Evolutionary conservation across 2,888 invertebrate genomes (phyloP).

Genomic region (Carabus problematicus): DNA sequence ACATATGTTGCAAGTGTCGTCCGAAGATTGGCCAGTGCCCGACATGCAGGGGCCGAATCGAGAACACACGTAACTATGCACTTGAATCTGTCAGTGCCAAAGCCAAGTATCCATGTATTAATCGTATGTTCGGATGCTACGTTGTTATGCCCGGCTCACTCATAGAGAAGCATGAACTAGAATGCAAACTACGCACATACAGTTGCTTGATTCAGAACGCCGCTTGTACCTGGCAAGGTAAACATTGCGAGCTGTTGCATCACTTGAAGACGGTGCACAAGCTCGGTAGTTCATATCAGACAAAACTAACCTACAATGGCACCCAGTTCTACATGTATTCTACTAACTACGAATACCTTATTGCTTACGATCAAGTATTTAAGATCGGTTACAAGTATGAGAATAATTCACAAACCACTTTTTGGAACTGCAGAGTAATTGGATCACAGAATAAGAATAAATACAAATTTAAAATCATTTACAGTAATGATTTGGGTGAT

Average conservation of each 20-base stretch:
- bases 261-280: constrained; percentile 32
- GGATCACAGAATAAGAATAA: constrained; percentile 24
- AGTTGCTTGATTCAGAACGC: constrained; percentile 30
- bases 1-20: constrained; percentile 53
- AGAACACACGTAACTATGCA: constrained; percentile 53
- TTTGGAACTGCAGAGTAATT: constrained; percentile 33
- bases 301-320: constrained; percentile 26
- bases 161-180: constrained; percentile 39
- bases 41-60: constrained; percentile 52
- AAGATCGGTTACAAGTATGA: constrained; percentile 39
- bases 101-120: constrained; percentile 52
- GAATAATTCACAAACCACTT: constrained; percentile 37
- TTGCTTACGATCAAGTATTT: constrained; percentile 31
- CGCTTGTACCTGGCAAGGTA: constrained; percentile 36
- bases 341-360: constrained; percentile 31
- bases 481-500: constrained; percentile 32
- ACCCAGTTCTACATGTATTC: constrained; percentile 35
- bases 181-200: constrained; percentile 32
- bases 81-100: constrained; percentile 52
- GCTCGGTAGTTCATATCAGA: constrained; percentile 18
- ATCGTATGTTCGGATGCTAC: constrained; percentile 47
- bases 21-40: constrained; percentile 53
- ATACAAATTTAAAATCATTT: constrained; percentile 27
- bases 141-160: constrained; percentile 24
- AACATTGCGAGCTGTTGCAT: constrained; percentile 29